Base-by-base conservation (phyloP, 2,797 vertebrate species). In the Lindbergichthys nudifrons region DNA sequence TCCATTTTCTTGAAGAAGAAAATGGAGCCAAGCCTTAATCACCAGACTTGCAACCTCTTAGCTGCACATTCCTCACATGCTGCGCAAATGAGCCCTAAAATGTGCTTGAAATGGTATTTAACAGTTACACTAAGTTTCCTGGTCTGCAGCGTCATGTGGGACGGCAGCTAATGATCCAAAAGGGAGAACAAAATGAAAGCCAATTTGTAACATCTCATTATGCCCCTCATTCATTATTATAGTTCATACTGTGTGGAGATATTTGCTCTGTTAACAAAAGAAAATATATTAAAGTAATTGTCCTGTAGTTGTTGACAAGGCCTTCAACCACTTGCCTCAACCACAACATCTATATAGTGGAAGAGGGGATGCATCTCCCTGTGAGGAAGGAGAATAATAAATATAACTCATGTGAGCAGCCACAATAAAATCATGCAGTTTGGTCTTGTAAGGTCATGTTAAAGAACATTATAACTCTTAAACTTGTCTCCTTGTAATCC, bases 21-120 rank as follows among this genome's bases (percentile, higher is more conserved):
- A 90, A 84, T 4, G 30, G 68, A 80, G 81, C 66, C 70, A 66
- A 67, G 79, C 69, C 59, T 87, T 93, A 85, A 92, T 93, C 86
- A 89, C 84, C 75, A 75, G 68, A 82, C 74, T 64, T 57, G 59
- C 75, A 50, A 81, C 70, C 77, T 65, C 76, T 84, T 72, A 85
- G 80, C 79, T 66, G 58, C 61, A 66, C 85, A 83, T 89, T 90
- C 79, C 70, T 87, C 65, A 79, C 81, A 73, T 75, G 75, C 81
- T 83, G 79, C 42, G 77, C 80, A 92, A 92, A 93, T 91, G 89
- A 89, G 84, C 81, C 87, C 77, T 82, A 82, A 93, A 92, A 92
- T 79, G 70, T 80, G 74, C 83, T 79, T 79, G 73, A 83, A 36
- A 69, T 83, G 79, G 73, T 84, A 65, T 81, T 87, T 73, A 77